A percentile compares a stretch with the other conserved stretches of the same genome.
Evolutionary conservation across 2,113 vertebrate species (phyloP).

Genomic region (Myodes glareolus): DNA sequence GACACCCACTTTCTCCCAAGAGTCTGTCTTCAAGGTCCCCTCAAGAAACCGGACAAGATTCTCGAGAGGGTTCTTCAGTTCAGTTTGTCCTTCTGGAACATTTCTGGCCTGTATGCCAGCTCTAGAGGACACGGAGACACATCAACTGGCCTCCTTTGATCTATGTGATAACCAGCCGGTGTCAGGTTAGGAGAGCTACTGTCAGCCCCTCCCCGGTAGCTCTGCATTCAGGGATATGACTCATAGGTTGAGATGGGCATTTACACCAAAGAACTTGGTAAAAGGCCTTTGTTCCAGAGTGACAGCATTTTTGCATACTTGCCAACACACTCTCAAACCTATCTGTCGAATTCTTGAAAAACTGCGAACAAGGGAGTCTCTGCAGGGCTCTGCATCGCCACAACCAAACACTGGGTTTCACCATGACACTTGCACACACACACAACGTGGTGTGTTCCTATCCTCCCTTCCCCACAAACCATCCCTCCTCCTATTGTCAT

Average conservation of each 20-base stretch:
- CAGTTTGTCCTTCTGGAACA: not conserved
- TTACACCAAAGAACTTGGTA: slow-evolving; percentile 33
- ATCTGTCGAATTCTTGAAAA: not conserved
- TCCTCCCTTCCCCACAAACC: not conserved
- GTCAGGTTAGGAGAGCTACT: not conserved
- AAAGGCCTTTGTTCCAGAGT: not conserved
- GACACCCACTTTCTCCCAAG: slow-evolving; percentile 17
- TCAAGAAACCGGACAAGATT: not conserved
- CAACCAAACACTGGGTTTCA: not conserved
- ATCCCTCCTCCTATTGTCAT: no score
- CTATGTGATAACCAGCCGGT: accelerated
- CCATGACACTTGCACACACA: not conserved
- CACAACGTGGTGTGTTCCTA: no score
- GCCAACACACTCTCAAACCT: not conserved
- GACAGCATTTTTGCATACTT: not conserved
- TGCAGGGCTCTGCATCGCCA: accelerated
- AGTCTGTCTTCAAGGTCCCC: not conserved
- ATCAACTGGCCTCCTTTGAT: not conserved
- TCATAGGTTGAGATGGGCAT: not conserved
- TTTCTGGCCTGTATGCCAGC: not conserved
- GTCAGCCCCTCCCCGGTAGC: not conserved
- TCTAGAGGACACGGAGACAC: not conserved
- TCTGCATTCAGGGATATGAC: not conserved
- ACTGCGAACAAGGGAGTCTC: not conserved
- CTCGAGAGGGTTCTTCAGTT: not conserved